Percentiles rank a stretch among this genome's conserved stretches.
These are phyloP conservation scores for Anolis apletophallus DNA, from an alignment of 2,797 vertebrate species.

Conservation along the genomic window DNA sequence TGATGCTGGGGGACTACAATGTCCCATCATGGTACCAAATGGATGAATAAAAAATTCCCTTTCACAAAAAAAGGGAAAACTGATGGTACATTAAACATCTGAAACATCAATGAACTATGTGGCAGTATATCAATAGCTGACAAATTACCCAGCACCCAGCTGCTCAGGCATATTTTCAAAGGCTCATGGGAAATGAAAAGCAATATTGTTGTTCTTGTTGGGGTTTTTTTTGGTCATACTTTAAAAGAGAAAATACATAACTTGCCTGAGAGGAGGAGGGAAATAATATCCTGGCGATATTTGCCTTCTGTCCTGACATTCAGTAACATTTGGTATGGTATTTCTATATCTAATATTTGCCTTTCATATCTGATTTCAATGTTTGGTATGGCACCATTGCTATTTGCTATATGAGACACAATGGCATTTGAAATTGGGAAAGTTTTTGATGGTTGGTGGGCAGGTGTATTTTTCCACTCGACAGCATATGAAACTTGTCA, in stretches of 20 bases:
- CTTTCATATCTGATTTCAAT: constrained; percentile 22
- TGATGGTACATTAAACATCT: neutral
- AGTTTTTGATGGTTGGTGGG: neutral
- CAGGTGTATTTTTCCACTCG: neutral
- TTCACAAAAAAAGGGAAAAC: neutral
- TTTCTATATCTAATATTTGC: neutral
- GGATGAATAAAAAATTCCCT: neutral
- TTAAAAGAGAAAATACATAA: neutral
- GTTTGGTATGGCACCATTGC: neutral
- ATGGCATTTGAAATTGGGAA: neutral
- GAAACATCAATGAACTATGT: neutral
- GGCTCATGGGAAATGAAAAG: neutral
- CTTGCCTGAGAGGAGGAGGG: neutral
- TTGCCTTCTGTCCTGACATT: neutral
- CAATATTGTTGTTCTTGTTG: neutral
- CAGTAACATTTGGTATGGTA: neutral
- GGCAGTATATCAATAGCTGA: neutral
- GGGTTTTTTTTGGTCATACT: neutral
- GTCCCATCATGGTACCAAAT: too few species aligned
- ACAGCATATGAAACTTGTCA: neutral
- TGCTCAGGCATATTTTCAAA: neutral
- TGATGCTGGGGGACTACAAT: too few species aligned
- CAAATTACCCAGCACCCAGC: neutral
- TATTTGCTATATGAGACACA: neutral
- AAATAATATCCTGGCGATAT: neutral